Evolutionary conservation across 2,113 vertebrate genomes (phyloP), one percentile per base, ranked within the genome.

Genomic region (Sylvietta virens): DNA sequence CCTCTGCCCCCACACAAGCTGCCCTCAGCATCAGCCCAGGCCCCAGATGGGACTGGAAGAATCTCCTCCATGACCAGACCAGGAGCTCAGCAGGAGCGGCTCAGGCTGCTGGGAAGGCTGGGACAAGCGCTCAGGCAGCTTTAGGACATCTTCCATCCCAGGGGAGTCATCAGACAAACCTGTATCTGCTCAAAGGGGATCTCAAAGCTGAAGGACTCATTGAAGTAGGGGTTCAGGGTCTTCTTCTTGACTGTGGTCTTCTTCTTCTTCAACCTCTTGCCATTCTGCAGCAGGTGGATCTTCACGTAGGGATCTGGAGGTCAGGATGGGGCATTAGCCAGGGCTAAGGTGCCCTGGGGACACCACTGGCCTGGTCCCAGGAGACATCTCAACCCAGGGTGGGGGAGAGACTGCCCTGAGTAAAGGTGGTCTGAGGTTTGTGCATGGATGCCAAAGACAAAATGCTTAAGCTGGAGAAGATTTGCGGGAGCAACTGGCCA

Each of bases 211-310:
- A 99, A 99, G 44, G 99, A 99, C 94, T 99, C 99, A 0, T 99
- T 99, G 97, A 99, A 99, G 95, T 99, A 99, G 2, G 99, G 99
- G 97, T 99, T 99, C 97, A 99, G 95, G 7, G 99, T 99, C 98
- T 99, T 99, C 98, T 99, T 99, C 95, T 99, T 99, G 94, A 99
- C 99, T 2, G 99, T 99, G 1, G 99, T 99, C 98, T 99, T 99
- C 98, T 99, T 99, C 98, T 99, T 99, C 98, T 99, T 99, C 94
- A 99, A 98, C 78, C 98, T 98, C 97, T 99, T 99, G 45, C 99
- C 99, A 0, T 99, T 99, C 97, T 99, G 99, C 98, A 99, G 98
- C 95, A 99, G 97, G 95, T 99, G 99, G 53, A 99, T 99, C 97
- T 99, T 99, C 97, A 99, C 99, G 0, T 99, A 99, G 66, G 99